These are phyloP conservation scores for Sakesphorus luctuosus DNA, from an alignment of 2,113 vertebrate species.

Conservation along the genomic window DNA sequence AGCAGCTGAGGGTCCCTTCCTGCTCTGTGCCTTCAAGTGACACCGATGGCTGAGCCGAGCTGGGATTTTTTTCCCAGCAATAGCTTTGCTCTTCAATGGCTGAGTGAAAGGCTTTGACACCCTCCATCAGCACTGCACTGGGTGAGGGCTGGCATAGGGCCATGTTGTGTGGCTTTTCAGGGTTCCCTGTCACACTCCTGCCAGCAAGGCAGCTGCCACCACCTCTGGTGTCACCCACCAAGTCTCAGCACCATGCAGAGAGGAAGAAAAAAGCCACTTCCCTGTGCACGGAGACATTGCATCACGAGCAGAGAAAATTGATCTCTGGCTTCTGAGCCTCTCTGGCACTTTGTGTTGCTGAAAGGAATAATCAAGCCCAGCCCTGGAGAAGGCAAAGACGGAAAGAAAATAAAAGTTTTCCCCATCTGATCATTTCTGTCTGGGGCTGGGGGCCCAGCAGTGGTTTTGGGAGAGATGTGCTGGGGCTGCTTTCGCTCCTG, in stretches of 20 bases:
- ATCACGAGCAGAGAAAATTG: neutral
- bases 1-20: neutral
- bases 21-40: accelerated
- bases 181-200: neutral
- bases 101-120: neutral
- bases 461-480: neutral
- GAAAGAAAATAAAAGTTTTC: neutral
- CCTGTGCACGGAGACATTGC: accelerated
- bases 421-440: neutral
- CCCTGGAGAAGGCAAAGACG: neutral
- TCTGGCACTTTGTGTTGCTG: neutral
- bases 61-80: neutral
- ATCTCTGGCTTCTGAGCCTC: neutral
- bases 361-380: neutral
- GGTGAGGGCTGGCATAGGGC: neutral
- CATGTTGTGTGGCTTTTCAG: neutral
- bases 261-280: neutral
- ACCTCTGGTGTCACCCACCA: neutral
- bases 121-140: neutral
- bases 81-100: neutral
- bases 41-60: neutral
- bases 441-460: neutral
- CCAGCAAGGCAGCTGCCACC: neutral
- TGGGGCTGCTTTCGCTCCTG: neutral
- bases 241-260: neutral